Base-by-base conservation (phyloP, 2,888 invertebrate species). In the Hirtodrosophila cameraria region DNA sequence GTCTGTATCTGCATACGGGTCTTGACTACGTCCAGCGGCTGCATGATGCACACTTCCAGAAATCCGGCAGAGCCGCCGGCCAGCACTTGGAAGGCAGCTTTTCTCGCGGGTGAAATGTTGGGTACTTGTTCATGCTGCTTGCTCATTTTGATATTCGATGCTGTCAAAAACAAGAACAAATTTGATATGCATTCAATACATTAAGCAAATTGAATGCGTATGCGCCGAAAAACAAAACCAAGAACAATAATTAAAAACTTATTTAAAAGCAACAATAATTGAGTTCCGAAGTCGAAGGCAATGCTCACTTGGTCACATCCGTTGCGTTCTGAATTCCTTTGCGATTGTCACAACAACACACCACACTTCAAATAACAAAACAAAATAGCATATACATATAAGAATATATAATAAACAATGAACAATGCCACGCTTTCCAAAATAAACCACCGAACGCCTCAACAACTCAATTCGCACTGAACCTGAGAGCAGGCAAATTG, bases 41-140 rank as follows among this genome's bases (percentile, higher is more conserved):
- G 98, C 98, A 98, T 98, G 46, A 98, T 94, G 89, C 96, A 97
- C 63, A 98, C 97, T 93, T 98, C 98, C 42, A 97, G 94, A 91
- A 98, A 97, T 90, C 96, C 97, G 82, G 97, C 97, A 72, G 96
- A 96, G 52, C 97, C 97, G 63, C 97, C 97, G 64, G 97, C 95
- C 12, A 88, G 52, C 45, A 90, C 88, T 53, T 90, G 90, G 31
- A 90, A 77, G 33, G 80, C 88, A 13, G 90, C 89, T 25, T 85
- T 75, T 61, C 85, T 89, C 13, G 79, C 64, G 2, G 77, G 68
- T 3, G 90, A 77, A 9, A 90, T 86, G 33, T 87, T 87, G 1
- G 38, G 27, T 12, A 7, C 8, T 1, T 35, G 9, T n/a, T 9
- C 45, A 8, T 8, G 18, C 1, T 9, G 2, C 0, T 2, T 15